phyloP scores from a whole-genome alignment of 2,113 vertebrate species.

The Atherinomorus stipes region DNA sequence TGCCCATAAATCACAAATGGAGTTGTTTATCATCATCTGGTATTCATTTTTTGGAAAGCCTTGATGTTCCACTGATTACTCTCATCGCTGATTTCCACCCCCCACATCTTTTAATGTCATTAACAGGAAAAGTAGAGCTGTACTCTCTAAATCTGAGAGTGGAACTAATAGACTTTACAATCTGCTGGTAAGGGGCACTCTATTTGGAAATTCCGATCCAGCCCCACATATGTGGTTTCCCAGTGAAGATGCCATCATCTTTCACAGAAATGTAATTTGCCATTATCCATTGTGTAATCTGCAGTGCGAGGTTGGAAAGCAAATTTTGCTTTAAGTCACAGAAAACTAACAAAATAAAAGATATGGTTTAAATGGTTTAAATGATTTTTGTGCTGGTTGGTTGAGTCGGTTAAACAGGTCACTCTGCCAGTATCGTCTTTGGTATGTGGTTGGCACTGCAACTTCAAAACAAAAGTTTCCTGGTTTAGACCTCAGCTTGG shows the following conservation, averaged over 20 bases:
- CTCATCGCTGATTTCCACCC: conserved; percentile 38
- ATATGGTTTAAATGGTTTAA: too few relatives aligned
- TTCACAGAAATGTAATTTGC: background rate
- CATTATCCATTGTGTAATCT: too few relatives aligned
- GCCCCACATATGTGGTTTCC: conserved; percentile 7
- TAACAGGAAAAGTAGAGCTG: conserved; percentile 27
- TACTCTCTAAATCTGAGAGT: conserved; percentile 12
- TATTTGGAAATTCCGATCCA: background rate
- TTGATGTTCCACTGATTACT: conserved; percentile 64
- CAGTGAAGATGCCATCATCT: conserved; percentile 17
- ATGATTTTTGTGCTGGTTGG: too few relatives aligned
- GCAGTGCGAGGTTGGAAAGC: too few relatives aligned
- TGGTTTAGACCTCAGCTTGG: too few relatives aligned
- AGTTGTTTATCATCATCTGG: conserved; percentile 75
- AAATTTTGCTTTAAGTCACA: too few relatives aligned
- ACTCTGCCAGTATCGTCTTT: too few relatives aligned
- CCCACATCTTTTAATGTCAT: conserved; percentile 8
- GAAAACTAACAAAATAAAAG: too few relatives aligned
- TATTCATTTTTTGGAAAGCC: conserved; percentile 51
- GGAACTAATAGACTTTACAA: background rate
- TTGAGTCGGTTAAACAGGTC: too few relatives aligned
- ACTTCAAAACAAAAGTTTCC: too few relatives aligned
- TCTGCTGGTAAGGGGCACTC: background rate
- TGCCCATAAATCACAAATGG: conserved; percentile 61
- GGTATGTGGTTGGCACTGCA: too few relatives aligned